Percentiles rank a stretch among this genome's conserved stretches.
phyloP scores from a whole-genome alignment of 2,797 vertebrate species.

The Garrulus glandarius region DNA sequence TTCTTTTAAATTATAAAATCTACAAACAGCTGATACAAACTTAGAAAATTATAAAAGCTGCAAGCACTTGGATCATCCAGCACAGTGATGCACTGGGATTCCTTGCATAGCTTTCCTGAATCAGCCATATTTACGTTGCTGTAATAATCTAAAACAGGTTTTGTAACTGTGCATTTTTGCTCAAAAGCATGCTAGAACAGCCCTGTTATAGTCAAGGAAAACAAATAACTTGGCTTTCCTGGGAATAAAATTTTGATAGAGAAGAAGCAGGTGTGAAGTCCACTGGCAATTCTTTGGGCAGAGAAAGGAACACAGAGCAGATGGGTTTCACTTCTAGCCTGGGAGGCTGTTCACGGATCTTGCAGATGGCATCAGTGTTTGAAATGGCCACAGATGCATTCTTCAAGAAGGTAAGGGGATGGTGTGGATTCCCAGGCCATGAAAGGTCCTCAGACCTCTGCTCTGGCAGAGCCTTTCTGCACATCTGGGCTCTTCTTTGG shows the following conservation, averaged over 20 bases:
- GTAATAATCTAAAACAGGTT: not conserved
- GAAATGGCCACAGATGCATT: not conserved
- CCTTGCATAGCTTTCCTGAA: not conserved
- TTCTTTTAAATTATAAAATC: conserved; percentile 2
- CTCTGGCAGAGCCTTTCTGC: not conserved
- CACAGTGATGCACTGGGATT: not conserved
- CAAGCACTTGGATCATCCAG: not conserved
- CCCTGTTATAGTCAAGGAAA: not conserved
- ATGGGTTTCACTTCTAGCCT: not conserved
- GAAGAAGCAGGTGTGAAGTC: not conserved
- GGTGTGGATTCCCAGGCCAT: not conserved
- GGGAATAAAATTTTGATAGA: conserved; percentile 20
- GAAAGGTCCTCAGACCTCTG: not conserved
- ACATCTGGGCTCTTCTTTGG: not conserved
- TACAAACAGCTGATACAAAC: not conserved
- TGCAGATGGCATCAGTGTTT: not conserved
- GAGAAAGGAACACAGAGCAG: not conserved
- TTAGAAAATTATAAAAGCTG: not conserved
- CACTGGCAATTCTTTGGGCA: not conserved
- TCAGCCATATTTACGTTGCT: conserved; percentile 26
- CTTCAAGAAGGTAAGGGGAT: not conserved
- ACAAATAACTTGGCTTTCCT: not conserved
- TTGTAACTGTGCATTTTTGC: conserved; percentile 18
- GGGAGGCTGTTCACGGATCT: not conserved
- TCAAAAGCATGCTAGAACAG: not conserved